Conservation (phyloP, 2,113 vertebrate genomes). For the Rhinoderma darwinii region DNA sequence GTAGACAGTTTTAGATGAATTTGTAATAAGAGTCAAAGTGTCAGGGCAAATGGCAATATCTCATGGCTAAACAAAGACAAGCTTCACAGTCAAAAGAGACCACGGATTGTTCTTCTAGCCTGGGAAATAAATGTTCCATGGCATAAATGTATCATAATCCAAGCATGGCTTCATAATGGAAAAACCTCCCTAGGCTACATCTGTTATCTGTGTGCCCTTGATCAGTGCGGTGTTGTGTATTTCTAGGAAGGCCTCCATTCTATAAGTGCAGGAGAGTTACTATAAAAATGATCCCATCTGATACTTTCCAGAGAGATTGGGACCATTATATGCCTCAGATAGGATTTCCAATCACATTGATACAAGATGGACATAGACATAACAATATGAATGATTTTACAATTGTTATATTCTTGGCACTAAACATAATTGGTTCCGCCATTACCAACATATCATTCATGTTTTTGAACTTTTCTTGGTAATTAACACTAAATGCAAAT, state of each 20-base stretch:
- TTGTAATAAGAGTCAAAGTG: constrained; percentile 53
- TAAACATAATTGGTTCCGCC: too few relatives aligned
- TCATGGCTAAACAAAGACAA: constrained; percentile 40
- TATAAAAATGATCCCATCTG: background rate
- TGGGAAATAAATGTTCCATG: constrained; percentile 46
- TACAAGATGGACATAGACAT: background rate
- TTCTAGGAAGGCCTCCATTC: background rate
- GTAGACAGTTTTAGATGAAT: constrained; percentile 30
- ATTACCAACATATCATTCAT: too few relatives aligned
- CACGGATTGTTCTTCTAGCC: constrained; percentile 46
- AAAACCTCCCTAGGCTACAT: background rate
- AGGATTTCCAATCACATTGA: background rate
- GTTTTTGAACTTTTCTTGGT: too few relatives aligned
- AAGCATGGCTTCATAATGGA: constrained; percentile 22
- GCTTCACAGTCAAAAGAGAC: constrained; percentile 39
- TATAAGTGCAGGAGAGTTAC: background rate
- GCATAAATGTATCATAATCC: background rate
- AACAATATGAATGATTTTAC: too few relatives aligned
- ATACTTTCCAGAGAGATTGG: background rate
- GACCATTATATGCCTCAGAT: background rate
- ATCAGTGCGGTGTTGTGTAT: background rate
- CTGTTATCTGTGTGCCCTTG: background rate
- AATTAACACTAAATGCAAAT: too few relatives aligned
- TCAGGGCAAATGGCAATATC: constrained; percentile 46
- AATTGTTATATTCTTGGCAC: too few relatives aligned